phyloP scores from a whole-genome alignment of 2,797 vertebrate species.

The Lateolabrax maculatus region DNA sequence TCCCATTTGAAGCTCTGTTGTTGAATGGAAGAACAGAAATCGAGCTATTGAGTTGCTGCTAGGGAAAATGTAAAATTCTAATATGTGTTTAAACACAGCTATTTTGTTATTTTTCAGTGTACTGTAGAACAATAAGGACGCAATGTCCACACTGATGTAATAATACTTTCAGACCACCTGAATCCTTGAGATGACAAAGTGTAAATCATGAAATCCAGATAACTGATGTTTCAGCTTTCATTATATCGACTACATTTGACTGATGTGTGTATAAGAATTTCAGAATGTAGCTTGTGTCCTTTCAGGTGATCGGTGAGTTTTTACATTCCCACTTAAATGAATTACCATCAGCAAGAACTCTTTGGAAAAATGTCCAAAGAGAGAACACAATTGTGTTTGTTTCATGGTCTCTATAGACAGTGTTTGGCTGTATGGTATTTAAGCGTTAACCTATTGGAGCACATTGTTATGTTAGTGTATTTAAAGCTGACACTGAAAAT shows the following conservation, averaged over 20 bases:
- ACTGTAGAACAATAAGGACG: slow-evolving; percentile 3
- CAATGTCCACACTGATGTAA: not conserved
- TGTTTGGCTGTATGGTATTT: not conserved
- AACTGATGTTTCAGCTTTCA: not conserved
- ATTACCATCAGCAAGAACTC: not conserved
- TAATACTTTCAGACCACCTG: not conserved
- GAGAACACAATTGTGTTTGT: not conserved
- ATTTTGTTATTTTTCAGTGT: slow-evolving; percentile 17
- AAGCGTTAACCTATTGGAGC: not conserved
- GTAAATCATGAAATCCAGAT: not conserved
- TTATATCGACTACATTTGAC: not conserved
- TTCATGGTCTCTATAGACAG: not conserved
- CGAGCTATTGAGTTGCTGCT: not conserved
- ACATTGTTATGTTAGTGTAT: not conserved
- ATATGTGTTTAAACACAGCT: slow-evolving; percentile 1
- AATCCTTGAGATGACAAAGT: not conserved
- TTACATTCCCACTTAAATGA: not conserved
- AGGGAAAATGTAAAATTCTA: not conserved
- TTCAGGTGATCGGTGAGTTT: not conserved
- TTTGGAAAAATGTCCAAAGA: not conserved
- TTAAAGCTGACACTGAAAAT: not conserved
- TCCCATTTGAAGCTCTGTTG: not conserved
- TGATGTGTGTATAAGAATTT: not conserved
- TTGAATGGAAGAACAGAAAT: not conserved
- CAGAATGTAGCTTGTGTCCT: not conserved